These are phyloP conservation scores for Paramuricea clavata DNA, from an alignment of 92 coral and sea anemone species.

Conservation along the genomic window DNA sequence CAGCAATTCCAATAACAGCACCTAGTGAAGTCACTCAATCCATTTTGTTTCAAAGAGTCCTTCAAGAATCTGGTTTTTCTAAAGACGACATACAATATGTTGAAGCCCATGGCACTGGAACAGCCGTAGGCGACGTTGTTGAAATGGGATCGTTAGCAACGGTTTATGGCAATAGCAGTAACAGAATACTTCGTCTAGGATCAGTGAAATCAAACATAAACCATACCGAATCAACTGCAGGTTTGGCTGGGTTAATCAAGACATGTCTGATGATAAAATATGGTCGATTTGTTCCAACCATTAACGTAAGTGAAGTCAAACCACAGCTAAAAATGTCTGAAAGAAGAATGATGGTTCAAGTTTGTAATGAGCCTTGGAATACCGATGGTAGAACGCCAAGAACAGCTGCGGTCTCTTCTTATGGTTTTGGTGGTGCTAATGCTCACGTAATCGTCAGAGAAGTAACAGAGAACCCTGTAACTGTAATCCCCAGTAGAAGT, in stretches of 20 bases:
- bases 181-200: conserved; percentile 65
- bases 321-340: conserved; percentile 73
- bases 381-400: conserved; percentile 54
- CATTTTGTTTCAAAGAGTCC: conserved; percentile 36
- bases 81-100: conserved; percentile 54
- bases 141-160: conserved; percentile 72
- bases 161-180: conserved; percentile 59
- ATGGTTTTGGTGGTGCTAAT: conserved; percentile 75
- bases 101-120: conserved; percentile 72
- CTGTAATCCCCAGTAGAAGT: neutral
- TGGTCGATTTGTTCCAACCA: conserved; percentile 71
- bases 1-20: conserved; percentile 67
- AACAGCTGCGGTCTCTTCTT: conserved; percentile 67
- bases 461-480: neutral
- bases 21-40: conserved; percentile 67
- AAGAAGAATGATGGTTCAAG: conserved; percentile 50
- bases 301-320: conserved; percentile 60
- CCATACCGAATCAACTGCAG: conserved; percentile 86
- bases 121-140: conserved; percentile 84
- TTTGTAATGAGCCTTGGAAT: conserved; percentile 41
- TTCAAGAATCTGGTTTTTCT: conserved; percentile 52
- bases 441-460: conserved; percentile 71
- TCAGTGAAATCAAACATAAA: no score
- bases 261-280: conserved; percentile 78
- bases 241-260: conserved; percentile 81